Conservation (phyloP, 2,888 invertebrate species). For the Pristionchus fissidentatus region DNA sequence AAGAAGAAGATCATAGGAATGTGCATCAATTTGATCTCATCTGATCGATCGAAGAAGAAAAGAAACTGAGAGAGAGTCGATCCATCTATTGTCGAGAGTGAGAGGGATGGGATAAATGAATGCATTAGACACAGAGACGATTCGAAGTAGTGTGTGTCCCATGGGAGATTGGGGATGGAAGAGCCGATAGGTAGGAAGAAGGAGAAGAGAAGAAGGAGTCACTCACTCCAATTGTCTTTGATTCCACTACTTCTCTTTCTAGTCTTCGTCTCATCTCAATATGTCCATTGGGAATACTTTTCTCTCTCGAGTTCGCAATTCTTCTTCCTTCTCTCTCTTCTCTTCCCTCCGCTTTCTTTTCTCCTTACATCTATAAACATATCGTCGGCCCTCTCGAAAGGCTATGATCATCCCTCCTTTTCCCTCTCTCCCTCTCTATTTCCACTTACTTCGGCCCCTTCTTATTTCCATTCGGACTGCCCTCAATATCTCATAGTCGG, state of each 20-base stretch:
- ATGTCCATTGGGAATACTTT: constrained; percentile 16
- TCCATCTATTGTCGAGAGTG: constrained; percentile 19
- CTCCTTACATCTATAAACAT: constrained; percentile 39
- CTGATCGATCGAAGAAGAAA: background rate
- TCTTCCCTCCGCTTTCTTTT: constrained; percentile 11
- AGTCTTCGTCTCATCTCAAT: background rate
- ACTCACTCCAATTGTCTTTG: constrained; percentile 14
- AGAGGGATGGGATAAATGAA: constrained; percentile 1
- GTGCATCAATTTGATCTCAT: constrained; percentile 25
- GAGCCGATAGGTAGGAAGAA: constrained; percentile 13
- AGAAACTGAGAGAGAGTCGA: constrained; percentile 11
- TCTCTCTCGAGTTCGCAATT: constrained; percentile 19
- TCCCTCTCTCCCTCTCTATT: background rate
- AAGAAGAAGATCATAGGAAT: constrained; percentile 45
- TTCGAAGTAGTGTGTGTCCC: background rate
- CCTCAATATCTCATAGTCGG: constrained; percentile 32
- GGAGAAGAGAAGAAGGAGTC: constrained; percentile 7
- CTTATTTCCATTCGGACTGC: background rate
- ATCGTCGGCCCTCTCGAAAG: constrained; percentile 1
- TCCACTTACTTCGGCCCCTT: background rate
- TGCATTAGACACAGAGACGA: constrained; percentile 7
- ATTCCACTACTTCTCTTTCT: background rate
- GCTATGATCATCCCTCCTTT: constrained; percentile 19
- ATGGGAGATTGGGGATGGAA: background rate
- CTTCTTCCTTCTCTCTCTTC: constrained; percentile 10